Evolutionary conservation across 2,888 invertebrate species (phyloP).

Genomic region (Meteorus cinctellus): DNA sequence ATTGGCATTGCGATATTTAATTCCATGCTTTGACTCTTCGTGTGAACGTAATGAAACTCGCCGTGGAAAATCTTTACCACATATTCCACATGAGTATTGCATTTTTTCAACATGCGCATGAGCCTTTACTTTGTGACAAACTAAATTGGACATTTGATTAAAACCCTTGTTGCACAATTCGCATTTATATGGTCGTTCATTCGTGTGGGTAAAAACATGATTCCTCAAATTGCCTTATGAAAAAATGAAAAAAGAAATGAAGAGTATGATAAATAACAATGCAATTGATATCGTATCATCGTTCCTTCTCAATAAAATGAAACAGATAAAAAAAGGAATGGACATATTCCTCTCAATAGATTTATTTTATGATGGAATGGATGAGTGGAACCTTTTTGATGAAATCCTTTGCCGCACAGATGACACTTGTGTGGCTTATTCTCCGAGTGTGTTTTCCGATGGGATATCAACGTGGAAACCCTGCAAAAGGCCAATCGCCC

Average conservation of each 20-base stretch:
- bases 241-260: constrained; percentile 23
- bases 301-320: too few relatives aligned
- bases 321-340: not conserved
- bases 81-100: constrained; percentile 75
- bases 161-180: constrained; percentile 84
- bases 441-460: constrained; percentile 84
- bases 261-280: not conserved
- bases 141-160: constrained; percentile 87
- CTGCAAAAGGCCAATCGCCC: constrained; percentile 66
- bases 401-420: constrained; percentile 85
- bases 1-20: constrained; percentile 68
- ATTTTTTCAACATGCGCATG: constrained; percentile 76
- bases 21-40: constrained; percentile 77
- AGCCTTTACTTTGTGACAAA: constrained; percentile 84
- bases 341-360: not conserved
- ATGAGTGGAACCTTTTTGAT: constrained; percentile 81
- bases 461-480: constrained; percentile 86
- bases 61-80: constrained; percentile 76
- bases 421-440: constrained; percentile 84
- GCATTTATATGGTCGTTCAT: constrained; percentile 85
- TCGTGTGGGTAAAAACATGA: constrained; percentile 86
- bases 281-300: not conserved
- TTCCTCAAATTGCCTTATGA: constrained; percentile 80
- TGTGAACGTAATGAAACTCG: constrained; percentile 76
- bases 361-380: constrained; percentile 4